Percentiles rank a stretch among this genome's conserved stretches.
These are phyloP conservation scores for Morpho deidamia DNA, from an alignment of 2,888 invertebrate species.

Conservation along the genomic window DNA sequence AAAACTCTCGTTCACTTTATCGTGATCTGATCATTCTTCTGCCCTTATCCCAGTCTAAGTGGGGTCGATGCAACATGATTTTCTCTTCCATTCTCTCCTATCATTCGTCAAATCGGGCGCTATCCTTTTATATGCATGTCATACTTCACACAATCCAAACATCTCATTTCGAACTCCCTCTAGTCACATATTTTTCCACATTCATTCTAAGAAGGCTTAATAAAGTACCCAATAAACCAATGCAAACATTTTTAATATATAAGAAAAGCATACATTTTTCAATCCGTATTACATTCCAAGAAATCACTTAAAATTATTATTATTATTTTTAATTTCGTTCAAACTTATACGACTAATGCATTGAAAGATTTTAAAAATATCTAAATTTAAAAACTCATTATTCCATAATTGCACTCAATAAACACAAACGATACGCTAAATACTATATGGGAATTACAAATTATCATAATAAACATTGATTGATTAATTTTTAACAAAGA, in stretches of 20 bases:
- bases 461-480: neutral
- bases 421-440: constrained; percentile 5
- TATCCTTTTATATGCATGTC: too few relatives aligned
- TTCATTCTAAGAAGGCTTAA: neutral
- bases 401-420: constrained; percentile 9
- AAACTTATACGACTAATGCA: constrained; percentile 2
- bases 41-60: too few relatives aligned
- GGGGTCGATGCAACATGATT: too few relatives aligned
- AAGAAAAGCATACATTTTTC: constrained; percentile 55
- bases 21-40: too few relatives aligned
- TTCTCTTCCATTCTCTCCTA: too few relatives aligned
- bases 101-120: too few relatives aligned
- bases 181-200: too few relatives aligned
- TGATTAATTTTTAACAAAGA: too few relatives aligned
- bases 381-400: neutral
- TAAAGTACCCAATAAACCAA: constrained; percentile 23
- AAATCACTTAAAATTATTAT: constrained; percentile 15
- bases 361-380: neutral
- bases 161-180: too few relatives aligned
- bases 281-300: constrained; percentile 29
- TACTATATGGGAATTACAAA: neutral
- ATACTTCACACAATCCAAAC: too few relatives aligned
- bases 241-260: constrained; percentile 48
- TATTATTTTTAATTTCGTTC: constrained; percentile 5
- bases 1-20: too few relatives aligned